phyloP scores from a whole-genome alignment of 2,113 vertebrate genomes.

The Xerus inauris region DNA sequence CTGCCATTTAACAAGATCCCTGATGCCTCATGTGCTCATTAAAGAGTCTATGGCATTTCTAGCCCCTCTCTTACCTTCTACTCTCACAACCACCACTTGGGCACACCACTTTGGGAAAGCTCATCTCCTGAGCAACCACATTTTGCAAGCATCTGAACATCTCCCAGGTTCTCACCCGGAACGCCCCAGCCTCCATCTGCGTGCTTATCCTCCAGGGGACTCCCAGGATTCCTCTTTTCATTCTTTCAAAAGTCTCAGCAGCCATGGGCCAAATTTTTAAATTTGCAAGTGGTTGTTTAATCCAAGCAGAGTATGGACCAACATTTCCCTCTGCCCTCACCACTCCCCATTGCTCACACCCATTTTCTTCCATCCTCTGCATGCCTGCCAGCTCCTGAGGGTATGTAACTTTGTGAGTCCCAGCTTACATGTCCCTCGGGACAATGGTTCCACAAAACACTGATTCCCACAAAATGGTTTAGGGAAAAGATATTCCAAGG shows the following conservation, averaged over 20 bases:
- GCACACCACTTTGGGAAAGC: not conserved
- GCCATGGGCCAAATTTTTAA: not conserved
- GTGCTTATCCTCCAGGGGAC: not conserved
- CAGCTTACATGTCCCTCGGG: not conserved
- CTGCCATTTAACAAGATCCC: not conserved
- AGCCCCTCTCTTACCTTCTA: not conserved
- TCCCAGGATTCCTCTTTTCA: not conserved
- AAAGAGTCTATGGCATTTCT: not conserved
- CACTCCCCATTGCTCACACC: not conserved
- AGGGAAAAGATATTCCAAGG: not conserved
- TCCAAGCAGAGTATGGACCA: not conserved
- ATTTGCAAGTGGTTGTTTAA: not conserved
- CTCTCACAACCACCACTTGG: not conserved
- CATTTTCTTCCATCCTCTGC: not conserved
- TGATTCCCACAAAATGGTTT: not conserved
- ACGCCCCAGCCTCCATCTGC: not conserved
- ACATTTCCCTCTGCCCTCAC: not conserved
- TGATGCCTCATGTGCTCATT: not conserved
- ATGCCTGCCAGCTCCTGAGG: not conserved
- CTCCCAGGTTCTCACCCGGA: not conserved
- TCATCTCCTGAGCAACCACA: not conserved
- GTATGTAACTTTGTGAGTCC: not conserved
- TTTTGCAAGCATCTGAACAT: too few relatives aligned
- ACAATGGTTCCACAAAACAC: not conserved
- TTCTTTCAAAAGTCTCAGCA: not conserved